These are phyloP conservation scores for Callitettix versicolor DNA, from an alignment of 1,140 invertebrate genomes.

Conservation along the genomic window DNA sequence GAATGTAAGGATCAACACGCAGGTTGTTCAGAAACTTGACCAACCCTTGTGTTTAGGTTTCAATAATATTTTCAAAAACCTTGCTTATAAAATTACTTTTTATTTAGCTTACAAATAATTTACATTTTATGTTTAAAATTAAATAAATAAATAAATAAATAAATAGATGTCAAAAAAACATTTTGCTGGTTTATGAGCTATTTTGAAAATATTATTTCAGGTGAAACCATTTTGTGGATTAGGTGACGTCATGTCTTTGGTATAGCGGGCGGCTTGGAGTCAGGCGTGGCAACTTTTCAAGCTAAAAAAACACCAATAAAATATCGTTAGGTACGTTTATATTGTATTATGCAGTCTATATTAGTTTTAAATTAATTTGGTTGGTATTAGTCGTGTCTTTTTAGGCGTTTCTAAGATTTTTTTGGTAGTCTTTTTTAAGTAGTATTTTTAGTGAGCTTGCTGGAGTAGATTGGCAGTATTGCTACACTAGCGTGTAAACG, in stretches of 20 bases:
- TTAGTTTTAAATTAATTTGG: too few relatives aligned
- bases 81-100: constrained; percentile 9
- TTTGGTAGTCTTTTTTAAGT: too few relatives aligned
- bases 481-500: too few relatives aligned
- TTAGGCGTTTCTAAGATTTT: too few relatives aligned
- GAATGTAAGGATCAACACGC: too few relatives aligned
- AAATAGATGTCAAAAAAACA: neutral
- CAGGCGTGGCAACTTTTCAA: constrained; percentile 1
- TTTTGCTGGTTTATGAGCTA: neutral
- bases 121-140: constrained; percentile 11
- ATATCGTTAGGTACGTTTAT: too few relatives aligned
- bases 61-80: constrained; percentile 19
- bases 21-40: too few relatives aligned
- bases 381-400: too few relatives aligned
- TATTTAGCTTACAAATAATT: constrained; percentile 17
- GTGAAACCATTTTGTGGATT: neutral
- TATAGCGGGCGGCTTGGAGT: neutral
- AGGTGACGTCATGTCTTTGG: constrained; percentile 13
- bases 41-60: neutral
- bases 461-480: too few relatives aligned
- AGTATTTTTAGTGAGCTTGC: too few relatives aligned
- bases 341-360: too few relatives aligned
- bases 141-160: constrained; percentile 18
- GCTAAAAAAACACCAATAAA: constrained; percentile 2
- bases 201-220: constrained; percentile 19